A percentile compares a stretch with the other conserved stretches of the same genome.
These are phyloP conservation scores for Eunapius fragilis DNA, from an alignment of 37 sponge, comb jelly and placozoan species.

Conservation along the genomic window DNA sequence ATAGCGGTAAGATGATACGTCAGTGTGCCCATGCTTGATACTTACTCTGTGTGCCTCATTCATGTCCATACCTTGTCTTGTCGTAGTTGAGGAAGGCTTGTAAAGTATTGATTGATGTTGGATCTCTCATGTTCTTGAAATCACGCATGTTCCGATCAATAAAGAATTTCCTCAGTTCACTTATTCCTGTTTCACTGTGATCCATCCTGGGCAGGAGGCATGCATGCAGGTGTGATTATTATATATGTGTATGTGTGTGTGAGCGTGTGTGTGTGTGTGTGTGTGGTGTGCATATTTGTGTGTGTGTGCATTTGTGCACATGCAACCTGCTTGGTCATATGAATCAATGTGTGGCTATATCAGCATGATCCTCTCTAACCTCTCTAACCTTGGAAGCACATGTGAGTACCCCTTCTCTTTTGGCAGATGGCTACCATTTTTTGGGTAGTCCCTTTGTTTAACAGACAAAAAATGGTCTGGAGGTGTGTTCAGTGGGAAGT, in stretches of 20 bases:
- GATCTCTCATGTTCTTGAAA: conserved; percentile 69
- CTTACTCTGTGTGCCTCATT: too few relatives aligned
- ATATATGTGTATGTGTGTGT: background rate
- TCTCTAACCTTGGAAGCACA: too few relatives aligned
- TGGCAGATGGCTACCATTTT: background rate
- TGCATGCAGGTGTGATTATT: too few relatives aligned
- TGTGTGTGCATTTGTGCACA: background rate
- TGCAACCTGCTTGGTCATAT: background rate
- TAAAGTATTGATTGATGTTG: conserved; percentile 49
- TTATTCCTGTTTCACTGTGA: conserved; percentile 9
- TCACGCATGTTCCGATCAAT: conserved; percentile 43
- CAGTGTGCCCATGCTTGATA: too few relatives aligned
- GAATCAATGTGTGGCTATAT: too few relatives aligned
- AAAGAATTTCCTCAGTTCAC: conserved; percentile 49
- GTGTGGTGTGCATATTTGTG: too few relatives aligned
- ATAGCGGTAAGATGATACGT: too few relatives aligned
- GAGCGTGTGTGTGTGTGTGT: too few relatives aligned
- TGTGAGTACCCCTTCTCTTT: conserved; percentile 32
- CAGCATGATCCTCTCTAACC: too few relatives aligned
- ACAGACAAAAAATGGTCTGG: conserved; percentile 38
- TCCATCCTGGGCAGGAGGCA: too few relatives aligned
- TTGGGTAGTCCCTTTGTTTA: conserved; percentile 45
- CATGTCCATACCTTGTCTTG: conserved; percentile 48
- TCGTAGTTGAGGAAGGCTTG: conserved; percentile 71
- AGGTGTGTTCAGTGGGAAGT: conserved; percentile 7